phyloP scores from a whole-genome alignment of 2,888 invertebrate species.

The Stramonita haemastoma region DNA sequence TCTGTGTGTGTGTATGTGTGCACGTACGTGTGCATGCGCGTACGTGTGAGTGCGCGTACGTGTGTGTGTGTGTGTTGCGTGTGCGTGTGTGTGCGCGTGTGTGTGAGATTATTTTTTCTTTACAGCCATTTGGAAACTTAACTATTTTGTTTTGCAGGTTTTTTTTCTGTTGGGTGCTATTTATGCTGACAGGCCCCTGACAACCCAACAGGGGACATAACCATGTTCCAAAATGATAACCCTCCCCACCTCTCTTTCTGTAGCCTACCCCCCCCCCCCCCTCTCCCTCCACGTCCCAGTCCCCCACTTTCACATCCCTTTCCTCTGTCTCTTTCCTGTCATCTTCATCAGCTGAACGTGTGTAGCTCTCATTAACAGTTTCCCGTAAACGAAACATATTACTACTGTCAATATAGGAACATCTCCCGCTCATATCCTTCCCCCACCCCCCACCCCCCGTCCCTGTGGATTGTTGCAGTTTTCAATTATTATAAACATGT shows the following conservation, averaged over 20 bases:
- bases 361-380: not conserved
- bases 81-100: not conserved
- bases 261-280: not conserved
- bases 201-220: too few species aligned
- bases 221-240: too few species aligned
- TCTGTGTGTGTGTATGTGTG: not conserved
- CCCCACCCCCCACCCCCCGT: not conserved
- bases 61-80: not conserved
- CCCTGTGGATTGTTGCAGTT: not conserved
- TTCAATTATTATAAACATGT: not conserved
- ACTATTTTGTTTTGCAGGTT: not conserved
- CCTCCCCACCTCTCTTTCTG: not conserved
- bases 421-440: not conserved
- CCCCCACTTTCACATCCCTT: not conserved
- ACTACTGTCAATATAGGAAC: not conserved
- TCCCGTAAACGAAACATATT: not conserved
- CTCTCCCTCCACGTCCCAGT: not conserved
- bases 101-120: not conserved
- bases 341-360: not conserved
- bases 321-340: not conserved
- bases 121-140: too few species aligned
- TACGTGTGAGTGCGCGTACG: not conserved
- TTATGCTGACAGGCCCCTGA: too few species aligned
- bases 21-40: not conserved
- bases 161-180: not conserved